phyloP scores from a whole-genome alignment of 1,140 invertebrate species.

The Drosophila orena region DNA sequence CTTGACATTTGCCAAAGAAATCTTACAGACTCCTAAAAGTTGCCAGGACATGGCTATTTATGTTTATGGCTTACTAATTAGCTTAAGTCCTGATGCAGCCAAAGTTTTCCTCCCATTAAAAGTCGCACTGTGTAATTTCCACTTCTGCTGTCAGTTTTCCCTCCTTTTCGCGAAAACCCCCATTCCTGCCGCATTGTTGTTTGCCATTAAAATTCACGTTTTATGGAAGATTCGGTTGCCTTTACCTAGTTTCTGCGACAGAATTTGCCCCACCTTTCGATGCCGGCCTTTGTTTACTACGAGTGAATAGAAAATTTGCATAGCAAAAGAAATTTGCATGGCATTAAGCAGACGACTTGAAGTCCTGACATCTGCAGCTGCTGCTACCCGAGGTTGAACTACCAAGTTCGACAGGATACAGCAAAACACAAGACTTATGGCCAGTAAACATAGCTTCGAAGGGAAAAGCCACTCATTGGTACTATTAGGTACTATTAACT shows the following conservation, averaged over 20 bases:
- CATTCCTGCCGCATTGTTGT: conserved; percentile 12
- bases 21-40: conserved; percentile 21
- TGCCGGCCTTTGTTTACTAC: conserved; percentile 67
- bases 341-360: conserved; percentile 71
- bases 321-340: conserved; percentile 78
- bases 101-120: conserved; percentile 50
- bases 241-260: conserved; percentile 47
- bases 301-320: conserved; percentile 67
- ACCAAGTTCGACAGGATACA: conserved; percentile 6
- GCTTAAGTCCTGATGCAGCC: conserved; percentile 36
- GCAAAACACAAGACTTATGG: conserved; percentile 35
- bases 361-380: conserved; percentile 39
- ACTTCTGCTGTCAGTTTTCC: background rate
- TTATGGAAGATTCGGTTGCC: conserved; percentile 49
- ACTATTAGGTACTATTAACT: background rate
- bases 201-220: conserved; percentile 54
- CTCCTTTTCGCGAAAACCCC: background rate
- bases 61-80: conserved; percentile 56
- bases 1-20: conserved; percentile 14
- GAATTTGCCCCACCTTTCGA: conserved; percentile 28
- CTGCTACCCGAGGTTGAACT: conserved; percentile 14
- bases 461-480: background rate
- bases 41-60: conserved; percentile 44
- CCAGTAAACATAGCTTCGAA: background rate
- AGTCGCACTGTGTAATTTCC: conserved; percentile 28